A percentile compares a stretch with the other conserved stretches of the same genome.
Evolutionary conservation across 2,113 vertebrate genomes (phyloP).

Genomic region (Caretta caretta): DNA sequence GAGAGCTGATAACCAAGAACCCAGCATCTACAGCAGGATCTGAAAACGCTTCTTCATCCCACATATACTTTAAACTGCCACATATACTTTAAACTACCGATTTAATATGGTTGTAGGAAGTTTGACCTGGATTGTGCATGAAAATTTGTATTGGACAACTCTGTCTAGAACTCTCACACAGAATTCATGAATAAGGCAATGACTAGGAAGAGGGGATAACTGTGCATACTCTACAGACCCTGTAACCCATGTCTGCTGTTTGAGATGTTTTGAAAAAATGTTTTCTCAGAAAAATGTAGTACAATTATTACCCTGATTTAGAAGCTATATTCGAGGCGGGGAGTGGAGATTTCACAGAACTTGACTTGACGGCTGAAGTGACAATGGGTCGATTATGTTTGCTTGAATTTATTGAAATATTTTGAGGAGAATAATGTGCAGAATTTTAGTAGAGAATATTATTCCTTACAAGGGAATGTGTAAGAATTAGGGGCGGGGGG

Average conservation of each 20-base stretch:
- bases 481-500: too few species aligned
- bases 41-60: background rate
- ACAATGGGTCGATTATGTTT: background rate
- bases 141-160: background rate
- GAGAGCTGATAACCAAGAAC: background rate
- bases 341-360: background rate
- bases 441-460: background rate
- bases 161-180: background rate
- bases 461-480: background rate
- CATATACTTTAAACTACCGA: background rate
- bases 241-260: background rate
- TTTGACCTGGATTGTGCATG: background rate
- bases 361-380: background rate
- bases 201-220: background rate
- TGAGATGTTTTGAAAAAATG: background rate
- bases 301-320: background rate
- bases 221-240: background rate
- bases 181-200: background rate
- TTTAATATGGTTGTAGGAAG: background rate
- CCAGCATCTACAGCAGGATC: background rate
- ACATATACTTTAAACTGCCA: background rate
- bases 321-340: background rate
- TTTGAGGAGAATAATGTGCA: background rate
- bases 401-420: background rate
- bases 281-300: background rate